Evolutionary conservation across 2,113 vertebrate species (phyloP).

Genomic region (Protomyctophum bolini): DNA sequence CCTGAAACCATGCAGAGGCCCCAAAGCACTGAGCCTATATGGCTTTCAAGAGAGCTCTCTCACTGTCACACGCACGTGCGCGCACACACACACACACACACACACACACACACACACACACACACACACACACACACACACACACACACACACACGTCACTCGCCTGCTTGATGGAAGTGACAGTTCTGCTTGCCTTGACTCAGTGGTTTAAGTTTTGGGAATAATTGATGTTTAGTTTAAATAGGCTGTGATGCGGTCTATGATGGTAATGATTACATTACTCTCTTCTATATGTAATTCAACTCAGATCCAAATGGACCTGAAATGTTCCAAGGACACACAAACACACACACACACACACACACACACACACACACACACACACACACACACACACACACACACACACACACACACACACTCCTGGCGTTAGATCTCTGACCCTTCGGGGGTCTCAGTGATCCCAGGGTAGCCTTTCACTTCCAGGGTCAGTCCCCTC

Average conservation of each 20-base stretch:
- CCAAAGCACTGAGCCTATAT: not conserved
- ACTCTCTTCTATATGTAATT: no score
- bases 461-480: slow-evolving; percentile 7
- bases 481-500: slow-evolving; percentile 13
- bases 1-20: not conserved
- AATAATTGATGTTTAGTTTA: no score
- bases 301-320: no score
- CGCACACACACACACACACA: slow-evolving; percentile 8
- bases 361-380: not conserved
- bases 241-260: no score
- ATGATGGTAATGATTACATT: no score
- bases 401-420: not conserved
- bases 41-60: not conserved
- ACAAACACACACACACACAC: not conserved
- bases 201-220: no score
- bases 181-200: not conserved
- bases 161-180: not conserved
- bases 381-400: not conserved
- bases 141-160: not conserved
- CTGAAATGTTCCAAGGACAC: no score
- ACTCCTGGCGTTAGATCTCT: slow-evolving; percentile 3
- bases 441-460: slow-evolving; percentile 11
- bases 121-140: not conserved
- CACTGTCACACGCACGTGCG: not conserved
- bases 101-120: not conserved